phyloP scores from a whole-genome alignment of 2,888 invertebrate genomes.

The Latheticus oryzae region DNA sequence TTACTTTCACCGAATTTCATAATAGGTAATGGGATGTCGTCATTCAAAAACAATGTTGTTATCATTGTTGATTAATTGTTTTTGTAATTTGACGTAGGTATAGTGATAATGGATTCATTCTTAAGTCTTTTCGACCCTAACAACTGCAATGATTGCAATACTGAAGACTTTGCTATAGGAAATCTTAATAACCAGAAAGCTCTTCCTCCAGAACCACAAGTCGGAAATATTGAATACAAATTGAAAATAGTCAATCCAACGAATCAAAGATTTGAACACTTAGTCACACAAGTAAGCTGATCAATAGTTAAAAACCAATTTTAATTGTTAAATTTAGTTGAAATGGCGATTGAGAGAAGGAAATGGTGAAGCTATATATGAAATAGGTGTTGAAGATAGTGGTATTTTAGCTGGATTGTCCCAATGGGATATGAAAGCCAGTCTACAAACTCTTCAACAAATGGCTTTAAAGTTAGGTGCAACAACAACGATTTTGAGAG shows the following conservation, averaged over 20 bases:
- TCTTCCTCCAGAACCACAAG: conserved; percentile 90
- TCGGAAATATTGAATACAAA: conserved; percentile 97
- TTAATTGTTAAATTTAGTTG: conserved; percentile 69
- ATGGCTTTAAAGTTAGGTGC: conserved; percentile 94
- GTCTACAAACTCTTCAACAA: conserved; percentile 83
- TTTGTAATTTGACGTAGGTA: no score
- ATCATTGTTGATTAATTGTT: conserved; percentile 1
- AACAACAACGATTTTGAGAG: conserved; percentile 78
- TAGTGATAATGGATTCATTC: conserved; percentile 79
- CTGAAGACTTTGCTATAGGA: conserved; percentile 65
- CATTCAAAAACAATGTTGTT: conserved; percentile 15
- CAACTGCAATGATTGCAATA: conserved; percentile 67
- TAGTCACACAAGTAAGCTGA: conserved; percentile 88
- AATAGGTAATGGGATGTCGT: conserved; percentile 47
- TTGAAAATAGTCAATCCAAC: conserved; percentile 93
- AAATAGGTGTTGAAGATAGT: conserved; percentile 93
- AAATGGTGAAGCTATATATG: conserved; percentile 97
- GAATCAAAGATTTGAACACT: conserved; percentile 91
- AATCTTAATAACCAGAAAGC: conserved; percentile 70
- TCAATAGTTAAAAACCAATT: background rate
- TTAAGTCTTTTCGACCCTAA: conserved; percentile 82
- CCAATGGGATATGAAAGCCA: conserved; percentile 85
- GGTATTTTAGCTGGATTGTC: conserved; percentile 88
- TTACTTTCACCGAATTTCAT: conserved; percentile 52
- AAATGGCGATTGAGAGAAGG: conserved; percentile 98